Evolutionary conservation across 2,113 vertebrate species (phyloP), one percentile per base, ranked within the genome.

Genomic region (Periophthalmus modestus): DNA sequence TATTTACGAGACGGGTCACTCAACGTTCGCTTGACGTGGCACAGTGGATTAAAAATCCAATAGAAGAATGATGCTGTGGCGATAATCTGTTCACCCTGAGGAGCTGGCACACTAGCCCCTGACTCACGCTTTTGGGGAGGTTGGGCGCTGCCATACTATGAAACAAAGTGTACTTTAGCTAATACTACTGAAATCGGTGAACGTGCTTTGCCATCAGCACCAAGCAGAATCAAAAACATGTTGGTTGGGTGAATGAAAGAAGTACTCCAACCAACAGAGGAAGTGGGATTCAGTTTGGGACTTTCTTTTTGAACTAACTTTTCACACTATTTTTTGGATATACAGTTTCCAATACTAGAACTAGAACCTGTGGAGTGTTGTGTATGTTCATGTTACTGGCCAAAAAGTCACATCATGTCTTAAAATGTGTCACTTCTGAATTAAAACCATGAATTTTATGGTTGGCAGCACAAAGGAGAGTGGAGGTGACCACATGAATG

Each of bases 1-100:
- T 87, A 78, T 86, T 78, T 85, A 71, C 65, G 70, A 77, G 74
- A 70, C 2, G 61, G 71, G 73, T 87, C 82, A 73, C 79, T 36
- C 65, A 66, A 47, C 50, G 67, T 73, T 85, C 39, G 46, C 19
- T 58, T 63, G 74, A 73, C 54, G 34, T 84, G 2, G 54, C 77
- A 71, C 7, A 3, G 34, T 48, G 70, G 72, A 79, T 82, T 88
- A 72, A 86, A 82, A 58, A 59, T 65, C 62, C 9, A 82, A 83
- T 66, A 68, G 46, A 50, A 55, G 66, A 79, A 66, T 23, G 72
- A 86, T 54, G 75, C 74, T 33, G 70, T 78, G 39, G 62, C 62
- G 73, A 66, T 79, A 73, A 71, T 77, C 68, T 77, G 73, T 75
- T 36, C 18, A 71, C 58, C 84, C 81, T 84, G 71, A 87, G 78